These are phyloP conservation scores for Tubiluchus corallicola DNA, from an alignment of 2,888 invertebrate genomes.

Conservation along the genomic window DNA sequence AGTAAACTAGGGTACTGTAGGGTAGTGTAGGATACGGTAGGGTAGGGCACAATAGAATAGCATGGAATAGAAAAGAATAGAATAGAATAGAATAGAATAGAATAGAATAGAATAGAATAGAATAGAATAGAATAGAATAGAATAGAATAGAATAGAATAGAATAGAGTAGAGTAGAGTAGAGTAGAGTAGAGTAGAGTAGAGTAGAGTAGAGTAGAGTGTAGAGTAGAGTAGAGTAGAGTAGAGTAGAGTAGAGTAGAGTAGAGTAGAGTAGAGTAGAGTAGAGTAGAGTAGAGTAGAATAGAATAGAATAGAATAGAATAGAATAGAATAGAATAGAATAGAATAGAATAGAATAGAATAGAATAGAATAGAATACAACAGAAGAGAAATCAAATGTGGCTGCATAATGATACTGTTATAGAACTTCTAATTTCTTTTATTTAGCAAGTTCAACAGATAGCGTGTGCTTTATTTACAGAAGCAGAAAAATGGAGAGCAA, in stretches of 20 bases:
- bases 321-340: neutral
- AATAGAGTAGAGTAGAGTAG: neutral
- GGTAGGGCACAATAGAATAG: neutral
- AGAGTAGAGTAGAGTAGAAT: conserved; percentile 1
- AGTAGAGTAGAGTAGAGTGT: conserved; percentile 3
- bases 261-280: too few species aligned
- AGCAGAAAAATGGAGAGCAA: too few species aligned
- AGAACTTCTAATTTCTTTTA: too few species aligned
- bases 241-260: neutral
- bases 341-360: neutral
- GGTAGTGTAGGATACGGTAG: too few species aligned
- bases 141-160: neutral
- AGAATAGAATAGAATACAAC: too few species aligned
- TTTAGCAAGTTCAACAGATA: too few species aligned
- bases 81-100: neutral
- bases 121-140: conserved; percentile 3
- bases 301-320: conserved; percentile 1
- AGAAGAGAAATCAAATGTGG: too few species aligned
- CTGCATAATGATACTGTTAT: too few species aligned
- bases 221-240: neutral
- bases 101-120: conserved; percentile 1
- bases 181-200: neutral
- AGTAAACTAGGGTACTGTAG: too few species aligned
- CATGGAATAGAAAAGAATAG: conserved; percentile 3
- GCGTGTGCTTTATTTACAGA: too few species aligned